These are phyloP conservation scores for Huso huso DNA, from an alignment of 2,797 vertebrate species.

Conservation along the genomic window DNA sequence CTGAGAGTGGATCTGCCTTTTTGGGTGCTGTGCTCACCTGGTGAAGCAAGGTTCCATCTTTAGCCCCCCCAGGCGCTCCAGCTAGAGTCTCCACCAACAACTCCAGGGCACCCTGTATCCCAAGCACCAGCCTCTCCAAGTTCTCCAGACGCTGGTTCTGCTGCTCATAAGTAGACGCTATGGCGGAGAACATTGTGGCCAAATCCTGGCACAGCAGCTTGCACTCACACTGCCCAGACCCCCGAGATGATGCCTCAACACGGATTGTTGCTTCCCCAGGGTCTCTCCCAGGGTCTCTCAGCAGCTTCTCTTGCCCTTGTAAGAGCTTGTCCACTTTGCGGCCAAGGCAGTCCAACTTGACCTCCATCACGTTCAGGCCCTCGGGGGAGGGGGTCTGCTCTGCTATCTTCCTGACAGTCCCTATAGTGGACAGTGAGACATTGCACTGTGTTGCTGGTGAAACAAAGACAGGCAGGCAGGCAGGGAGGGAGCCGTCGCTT, in stretches of 20 bases:
- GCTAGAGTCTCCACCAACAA: conserved; percentile 6
- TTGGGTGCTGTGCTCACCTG: no score
- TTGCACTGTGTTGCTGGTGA: background rate
- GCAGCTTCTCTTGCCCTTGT: background rate
- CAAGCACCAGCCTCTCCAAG: conserved; percentile 31
- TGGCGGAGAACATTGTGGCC: conserved; percentile 18
- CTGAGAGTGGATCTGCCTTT: no score
- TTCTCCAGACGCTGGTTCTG: conserved; percentile 30
- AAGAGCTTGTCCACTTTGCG: conserved; percentile 33
- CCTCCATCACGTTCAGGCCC: conserved; percentile 26
- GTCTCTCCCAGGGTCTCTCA: background rate
- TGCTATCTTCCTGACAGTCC: conserved; percentile 18
- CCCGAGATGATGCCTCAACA: no score
- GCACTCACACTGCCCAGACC: conserved; percentile 9
- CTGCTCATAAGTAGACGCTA: conserved; percentile 21
- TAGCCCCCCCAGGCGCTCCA: conserved; percentile 10
- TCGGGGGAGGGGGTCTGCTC: conserved; percentile 6
- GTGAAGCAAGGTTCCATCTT: no score
- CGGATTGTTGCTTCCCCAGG: no score
- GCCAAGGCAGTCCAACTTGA: conserved; percentile 33
- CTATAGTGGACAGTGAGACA: conserved; percentile 14
- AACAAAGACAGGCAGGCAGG: background rate
- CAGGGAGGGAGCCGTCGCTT: background rate
- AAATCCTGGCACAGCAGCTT: conserved; percentile 21
- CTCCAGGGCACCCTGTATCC: conserved; percentile 30